Percentiles rank a stretch among this genome's conserved stretches.
Conservation (phyloP, 2,888 invertebrate species). For the Aquatica leii region DNA sequence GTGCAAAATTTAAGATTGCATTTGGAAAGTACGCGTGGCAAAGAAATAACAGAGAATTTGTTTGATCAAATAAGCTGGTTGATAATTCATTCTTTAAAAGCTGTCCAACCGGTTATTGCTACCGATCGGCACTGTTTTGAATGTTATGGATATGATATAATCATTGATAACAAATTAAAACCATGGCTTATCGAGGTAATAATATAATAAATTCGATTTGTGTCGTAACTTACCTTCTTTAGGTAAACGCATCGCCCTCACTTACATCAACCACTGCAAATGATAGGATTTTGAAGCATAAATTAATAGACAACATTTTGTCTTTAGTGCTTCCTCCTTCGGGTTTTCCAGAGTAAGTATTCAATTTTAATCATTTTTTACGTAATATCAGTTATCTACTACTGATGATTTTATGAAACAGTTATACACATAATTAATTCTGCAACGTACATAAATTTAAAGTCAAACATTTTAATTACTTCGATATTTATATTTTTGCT, state of each 20-base stretch:
- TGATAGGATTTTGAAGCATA: constrained; percentile 92
- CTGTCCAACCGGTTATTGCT: constrained; percentile 91
- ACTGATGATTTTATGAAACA: no score
- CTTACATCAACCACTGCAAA: constrained; percentile 93
- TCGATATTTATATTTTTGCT: not conserved
- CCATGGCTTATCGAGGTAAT: constrained; percentile 89
- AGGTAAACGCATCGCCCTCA: constrained; percentile 96
- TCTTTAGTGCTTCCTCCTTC: constrained; percentile 89
- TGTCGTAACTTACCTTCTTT: constrained; percentile 19
- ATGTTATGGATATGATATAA: constrained; percentile 96
- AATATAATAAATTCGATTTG: not conserved
- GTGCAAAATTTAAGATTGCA: constrained; percentile 89
- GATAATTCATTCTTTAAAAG: constrained; percentile 91
- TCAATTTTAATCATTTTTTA: no score
- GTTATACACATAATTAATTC: no score
- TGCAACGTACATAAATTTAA: no score
- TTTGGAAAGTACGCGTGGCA: constrained; percentile 89
- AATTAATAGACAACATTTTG: constrained; percentile 91
- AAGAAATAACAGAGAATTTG: constrained; percentile 85
- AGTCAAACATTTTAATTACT: no score
- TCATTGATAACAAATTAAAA: constrained; percentile 92
- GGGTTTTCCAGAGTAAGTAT: constrained; percentile 83
- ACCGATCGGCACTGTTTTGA: constrained; percentile 93
- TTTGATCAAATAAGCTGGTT: constrained; percentile 90
- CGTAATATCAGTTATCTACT: no score